Percentiles rank a stretch among this genome's conserved stretches.
Evolutionary conservation across 2,797 vertebrate species (phyloP).

Genomic region (Lepus townsendii): DNA sequence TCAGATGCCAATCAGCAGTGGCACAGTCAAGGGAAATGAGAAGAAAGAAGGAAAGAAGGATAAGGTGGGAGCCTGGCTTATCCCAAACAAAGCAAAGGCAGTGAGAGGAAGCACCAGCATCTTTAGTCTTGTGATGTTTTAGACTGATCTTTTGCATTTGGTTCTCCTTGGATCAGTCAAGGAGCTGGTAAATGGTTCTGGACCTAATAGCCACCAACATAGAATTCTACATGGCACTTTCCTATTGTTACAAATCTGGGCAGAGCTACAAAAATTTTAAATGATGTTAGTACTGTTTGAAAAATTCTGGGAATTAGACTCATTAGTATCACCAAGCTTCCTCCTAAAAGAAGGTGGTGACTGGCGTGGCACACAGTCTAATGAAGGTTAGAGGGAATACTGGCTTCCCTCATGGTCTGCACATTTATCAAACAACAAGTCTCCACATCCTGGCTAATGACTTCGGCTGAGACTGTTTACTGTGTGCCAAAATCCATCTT

Average conservation of each 20-base stretch:
- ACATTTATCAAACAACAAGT: too few species aligned
- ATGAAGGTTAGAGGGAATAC: neutral
- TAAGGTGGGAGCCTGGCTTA: neutral
- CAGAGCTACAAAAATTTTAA: neutral
- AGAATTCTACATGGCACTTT: neutral
- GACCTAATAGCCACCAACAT: neutral
- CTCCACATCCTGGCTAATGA: neutral
- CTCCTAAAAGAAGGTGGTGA: neutral
- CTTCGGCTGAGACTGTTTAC: neutral
- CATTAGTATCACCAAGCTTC: neutral
- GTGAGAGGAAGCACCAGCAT: fast-evolving
- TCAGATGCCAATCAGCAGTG: neutral
- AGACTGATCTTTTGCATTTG: neutral
- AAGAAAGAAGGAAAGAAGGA: neutral
- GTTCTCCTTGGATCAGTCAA: neutral
- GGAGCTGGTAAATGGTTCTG: neutral
- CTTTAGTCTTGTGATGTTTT: too few species aligned
- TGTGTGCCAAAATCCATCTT: neutral
- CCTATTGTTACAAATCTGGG: neutral
- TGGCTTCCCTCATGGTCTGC: neutral
- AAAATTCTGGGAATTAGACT: neutral
- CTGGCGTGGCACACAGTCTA: neutral
- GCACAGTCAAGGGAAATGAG: neutral
- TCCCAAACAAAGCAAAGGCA: neutral
- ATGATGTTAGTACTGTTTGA: neutral